A percentile compares a stretch with the other conserved stretches of the same genome.
Evolutionary conservation across 2,888 invertebrate species (phyloP).

Genomic region (Plusia festucae): DNA sequence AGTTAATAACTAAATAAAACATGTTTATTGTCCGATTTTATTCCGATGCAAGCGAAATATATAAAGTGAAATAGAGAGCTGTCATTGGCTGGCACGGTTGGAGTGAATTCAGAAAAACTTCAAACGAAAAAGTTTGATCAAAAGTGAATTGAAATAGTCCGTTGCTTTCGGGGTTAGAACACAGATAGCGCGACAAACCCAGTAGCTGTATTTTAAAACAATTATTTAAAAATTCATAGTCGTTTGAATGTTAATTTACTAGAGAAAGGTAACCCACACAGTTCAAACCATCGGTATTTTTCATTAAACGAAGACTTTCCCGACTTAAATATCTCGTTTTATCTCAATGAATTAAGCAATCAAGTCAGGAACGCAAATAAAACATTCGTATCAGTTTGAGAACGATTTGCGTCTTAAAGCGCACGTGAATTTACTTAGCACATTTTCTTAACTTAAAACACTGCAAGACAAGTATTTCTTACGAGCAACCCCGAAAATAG

Average conservation of each 20-base stretch:
- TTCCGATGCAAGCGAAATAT: conserved; percentile 12
- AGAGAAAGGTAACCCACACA: background rate
- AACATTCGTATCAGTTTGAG: background rate
- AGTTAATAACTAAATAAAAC: conserved; percentile 15
- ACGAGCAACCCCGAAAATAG: background rate
- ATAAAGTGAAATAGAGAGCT: background rate
- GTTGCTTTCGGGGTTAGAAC: conserved; percentile 9
- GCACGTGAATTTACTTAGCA: background rate
- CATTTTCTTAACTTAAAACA: too few relatives aligned
- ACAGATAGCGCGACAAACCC: background rate
- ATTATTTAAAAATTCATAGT: background rate
- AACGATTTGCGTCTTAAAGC: background rate
- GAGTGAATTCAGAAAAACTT: conserved; percentile 20
- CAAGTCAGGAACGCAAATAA: background rate
- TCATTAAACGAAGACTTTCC: too few relatives aligned
- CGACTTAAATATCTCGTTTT: background rate
- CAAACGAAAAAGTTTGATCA: background rate
- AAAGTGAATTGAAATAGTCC: background rate
- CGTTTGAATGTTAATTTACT: background rate
- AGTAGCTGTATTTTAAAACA: background rate
- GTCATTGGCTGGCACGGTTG: background rate
- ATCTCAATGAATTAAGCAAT: background rate
- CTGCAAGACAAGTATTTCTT: too few relatives aligned
- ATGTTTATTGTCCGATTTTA: conserved; percentile 12
- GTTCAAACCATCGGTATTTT: conserved; percentile 2